Evolutionary conservation across 1,140 invertebrate species (phyloP), one percentile per base, ranked within the genome.

Genomic region (Caenorhabditis briggsae): DNA sequence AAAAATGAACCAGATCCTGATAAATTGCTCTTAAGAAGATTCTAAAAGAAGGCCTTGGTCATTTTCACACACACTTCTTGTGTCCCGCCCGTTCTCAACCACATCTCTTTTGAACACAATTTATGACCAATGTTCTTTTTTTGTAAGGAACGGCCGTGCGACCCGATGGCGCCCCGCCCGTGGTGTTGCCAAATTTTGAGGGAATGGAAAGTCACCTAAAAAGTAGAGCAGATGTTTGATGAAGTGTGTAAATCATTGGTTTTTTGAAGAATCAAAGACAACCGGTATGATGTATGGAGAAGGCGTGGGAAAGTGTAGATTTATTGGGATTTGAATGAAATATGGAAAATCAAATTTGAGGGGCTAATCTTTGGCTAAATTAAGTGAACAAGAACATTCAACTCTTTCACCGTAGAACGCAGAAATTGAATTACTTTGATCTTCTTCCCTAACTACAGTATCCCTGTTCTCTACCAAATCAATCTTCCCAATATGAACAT

Each of bases 61-160:
- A 25, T 59, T 59, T 16, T 14, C 50, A 53, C 58, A 59, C 58
- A 59, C 58, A n/a, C 50, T 53, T 53, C 50, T n/a, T n/a, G n/a
- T 59, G n/a, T 11, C n/a, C 58, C 58, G n/a, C 58, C n/a, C 58
- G 12, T 59, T 59, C n/a, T 8, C n/a, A 33, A 33, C 33, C 33
- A n/a, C 56, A n/a, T 59, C 56, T 59, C 33, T 41, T 65, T 41
- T 33, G 61, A 11, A 8, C 33, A 25, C 61, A 25, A 65, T 65
- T 65, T 65, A 65, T 65, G 61, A 11, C 23, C 11, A 20, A 65
- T 65, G 61, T 65, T 65, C 61, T 23, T 11, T 41, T 33, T 33
- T 33, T 33, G 33, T 12, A 20, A 65, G 50, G 33, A 11, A 14
- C 11, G 61, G 61, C 23, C 23, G 25, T 9, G 61, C 41, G 64